Evolutionary conservation across 2,113 vertebrate species (phyloP).

Genomic region (Mionectes macconnelli): DNA sequence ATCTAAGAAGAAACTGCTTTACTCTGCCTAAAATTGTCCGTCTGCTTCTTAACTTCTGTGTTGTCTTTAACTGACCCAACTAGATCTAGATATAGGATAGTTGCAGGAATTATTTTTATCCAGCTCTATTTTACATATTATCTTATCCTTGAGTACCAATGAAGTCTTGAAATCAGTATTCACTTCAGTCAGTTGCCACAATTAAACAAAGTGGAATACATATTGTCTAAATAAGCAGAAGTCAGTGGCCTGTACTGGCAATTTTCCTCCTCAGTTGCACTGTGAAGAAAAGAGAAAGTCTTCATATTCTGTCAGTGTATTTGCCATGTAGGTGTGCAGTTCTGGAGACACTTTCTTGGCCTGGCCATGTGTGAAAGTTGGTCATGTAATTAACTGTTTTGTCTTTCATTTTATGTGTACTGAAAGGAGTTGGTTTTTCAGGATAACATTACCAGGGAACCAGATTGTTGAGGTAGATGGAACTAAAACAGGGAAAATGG

Average conservation of each 20-base stretch:
- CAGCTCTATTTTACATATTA: not conserved
- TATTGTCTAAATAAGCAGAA: not conserved
- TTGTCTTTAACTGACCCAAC: not conserved
- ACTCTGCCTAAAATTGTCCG: not conserved
- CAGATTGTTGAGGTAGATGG: not conserved
- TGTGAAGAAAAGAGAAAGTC: not conserved
- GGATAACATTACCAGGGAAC: not conserved
- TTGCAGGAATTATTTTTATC: not conserved
- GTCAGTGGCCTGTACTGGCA: not conserved
- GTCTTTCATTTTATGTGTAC: accelerated
- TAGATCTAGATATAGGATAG: not conserved
- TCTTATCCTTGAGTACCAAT: not conserved
- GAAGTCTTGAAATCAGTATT: not conserved
- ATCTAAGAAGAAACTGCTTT: not conserved
- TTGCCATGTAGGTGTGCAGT: not conserved
- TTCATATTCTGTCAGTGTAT: not conserved
- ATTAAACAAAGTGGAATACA: not conserved
- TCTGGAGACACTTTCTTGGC: not conserved
- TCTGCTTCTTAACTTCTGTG: not conserved
- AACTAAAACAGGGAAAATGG: not conserved
- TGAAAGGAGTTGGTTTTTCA: not conserved
- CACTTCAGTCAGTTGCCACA: not conserved
- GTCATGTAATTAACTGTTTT: not conserved
- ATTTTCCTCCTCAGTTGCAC: not conserved
- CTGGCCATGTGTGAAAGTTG: not conserved